A percentile compares a stretch with the other conserved stretches of the same genome.
phyloP scores from a whole-genome alignment of 2,113 vertebrate genomes.

The Corythornis cristatus region DNA sequence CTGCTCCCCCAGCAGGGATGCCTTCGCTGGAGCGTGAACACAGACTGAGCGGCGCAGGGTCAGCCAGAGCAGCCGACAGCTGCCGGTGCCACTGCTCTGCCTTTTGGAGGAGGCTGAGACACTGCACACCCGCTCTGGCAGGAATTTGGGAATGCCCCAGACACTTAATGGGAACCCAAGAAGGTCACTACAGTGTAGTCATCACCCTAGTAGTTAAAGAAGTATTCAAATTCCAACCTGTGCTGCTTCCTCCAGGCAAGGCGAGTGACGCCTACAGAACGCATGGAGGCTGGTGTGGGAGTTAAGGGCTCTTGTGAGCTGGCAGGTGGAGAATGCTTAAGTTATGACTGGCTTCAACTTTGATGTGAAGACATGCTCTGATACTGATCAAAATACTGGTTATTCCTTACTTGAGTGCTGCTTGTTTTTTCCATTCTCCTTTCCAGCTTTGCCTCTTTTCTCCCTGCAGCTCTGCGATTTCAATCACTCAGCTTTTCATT shows the following conservation, averaged over 20 bases:
- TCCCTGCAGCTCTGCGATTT: constrained; percentile 29
- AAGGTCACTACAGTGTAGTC: background rate
- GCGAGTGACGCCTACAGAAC: background rate
- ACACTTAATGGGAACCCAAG: background rate
- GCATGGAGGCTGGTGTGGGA: accelerated
- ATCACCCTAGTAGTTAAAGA: background rate
- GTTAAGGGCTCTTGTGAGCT: background rate
- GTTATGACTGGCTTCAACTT: background rate
- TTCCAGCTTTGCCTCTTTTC: background rate
- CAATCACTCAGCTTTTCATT: constrained; percentile 39
- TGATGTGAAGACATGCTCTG: background rate
- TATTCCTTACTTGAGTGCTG: background rate
- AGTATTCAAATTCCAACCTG: background rate
- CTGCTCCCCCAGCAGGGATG: background rate
- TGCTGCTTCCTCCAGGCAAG: background rate
- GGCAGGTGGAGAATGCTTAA: background rate
- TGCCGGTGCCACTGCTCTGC: background rate
- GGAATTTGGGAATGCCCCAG: background rate
- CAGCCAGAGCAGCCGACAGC: background rate
- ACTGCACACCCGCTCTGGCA: accelerated
- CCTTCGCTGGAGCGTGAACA: background rate
- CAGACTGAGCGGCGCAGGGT: background rate
- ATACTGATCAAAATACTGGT: background rate
- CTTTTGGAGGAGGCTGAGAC: background rate
- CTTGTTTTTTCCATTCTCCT: background rate